A percentile compares a stretch with the other conserved stretches of the same genome.
Conservation (phyloP, 2,113 vertebrate genomes). For the Oxyruncus cristatus region DNA sequence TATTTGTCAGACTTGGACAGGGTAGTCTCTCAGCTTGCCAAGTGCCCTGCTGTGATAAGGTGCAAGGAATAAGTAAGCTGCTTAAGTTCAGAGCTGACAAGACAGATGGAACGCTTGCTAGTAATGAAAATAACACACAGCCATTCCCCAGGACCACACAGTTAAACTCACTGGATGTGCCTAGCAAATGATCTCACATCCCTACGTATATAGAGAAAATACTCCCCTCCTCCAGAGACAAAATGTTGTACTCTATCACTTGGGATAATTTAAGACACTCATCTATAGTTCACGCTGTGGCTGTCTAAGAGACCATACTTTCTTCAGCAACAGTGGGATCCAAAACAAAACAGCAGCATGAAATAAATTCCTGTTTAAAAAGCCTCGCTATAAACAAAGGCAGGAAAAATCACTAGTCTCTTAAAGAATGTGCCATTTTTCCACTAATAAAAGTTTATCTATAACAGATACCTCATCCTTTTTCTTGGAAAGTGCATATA, state of each 20-base stretch:
- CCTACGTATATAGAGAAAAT: background rate
- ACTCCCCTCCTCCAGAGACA: background rate
- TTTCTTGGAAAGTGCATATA: background rate
- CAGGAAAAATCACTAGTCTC: background rate
- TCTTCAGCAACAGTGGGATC: background rate
- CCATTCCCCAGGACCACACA: slow-evolving; percentile 9
- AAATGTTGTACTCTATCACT: background rate
- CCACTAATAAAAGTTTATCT: background rate
- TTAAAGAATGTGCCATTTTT: background rate
- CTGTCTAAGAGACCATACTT: background rate
- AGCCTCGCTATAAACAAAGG: background rate
- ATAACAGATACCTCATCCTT: background rate
- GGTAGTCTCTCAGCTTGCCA: slow-evolving; percentile 29
- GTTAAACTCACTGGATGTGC: background rate
- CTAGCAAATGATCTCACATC: background rate
- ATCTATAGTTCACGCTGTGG: background rate
- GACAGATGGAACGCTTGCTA: slow-evolving; percentile 2
- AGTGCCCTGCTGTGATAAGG: slow-evolving; percentile 57
- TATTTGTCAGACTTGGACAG: slow-evolving; percentile 42
- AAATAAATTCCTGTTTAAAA: background rate
- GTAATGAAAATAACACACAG: slow-evolving; percentile 28
- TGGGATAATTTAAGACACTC: background rate
- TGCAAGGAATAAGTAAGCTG: slow-evolving; percentile 46
- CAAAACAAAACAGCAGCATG: background rate
- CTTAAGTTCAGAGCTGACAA: slow-evolving; percentile 56